These are phyloP conservation scores for Heliconius himera DNA, from an alignment of 1,140 invertebrate species.

Conservation along the genomic window DNA sequence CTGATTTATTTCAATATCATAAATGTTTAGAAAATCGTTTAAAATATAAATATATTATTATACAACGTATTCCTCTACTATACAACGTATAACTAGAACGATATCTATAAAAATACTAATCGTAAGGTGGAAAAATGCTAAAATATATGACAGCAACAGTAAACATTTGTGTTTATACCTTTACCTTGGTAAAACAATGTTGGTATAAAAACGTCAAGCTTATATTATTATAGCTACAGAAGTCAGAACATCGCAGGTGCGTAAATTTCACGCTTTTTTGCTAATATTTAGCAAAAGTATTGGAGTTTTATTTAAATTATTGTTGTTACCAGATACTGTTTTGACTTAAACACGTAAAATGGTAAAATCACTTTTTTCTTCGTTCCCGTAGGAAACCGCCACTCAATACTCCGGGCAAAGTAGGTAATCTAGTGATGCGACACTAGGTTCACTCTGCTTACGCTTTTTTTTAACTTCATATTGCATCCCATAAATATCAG, in stretches of 20 bases:
- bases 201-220: not conserved
- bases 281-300: not conserved
- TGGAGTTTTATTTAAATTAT: not conserved
- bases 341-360: not conserved
- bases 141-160: not conserved
- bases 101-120: not conserved
- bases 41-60: no score
- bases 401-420: no score
- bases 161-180: conserved; percentile 2
- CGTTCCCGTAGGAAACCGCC: no score
- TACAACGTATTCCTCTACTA: no score
- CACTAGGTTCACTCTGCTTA: no score
- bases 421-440: no score
- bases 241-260: not conserved
- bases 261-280: not conserved
- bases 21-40: no score
- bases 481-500: no score
- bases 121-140: not conserved
- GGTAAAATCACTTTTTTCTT: not conserved
- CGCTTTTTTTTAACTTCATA: no score
- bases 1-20: no score
- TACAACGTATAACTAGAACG: no score
- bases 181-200: not conserved
- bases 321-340: no score
- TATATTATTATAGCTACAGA: not conserved